These are phyloP conservation scores for human (Homo sapiens) DNA, from an alignment of 2,113 vertebrate genomes.

Conservation along the genomic window GRCh38 chr4:47219001-47219500, in stretches of 20 bases:
- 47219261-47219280: not conserved
- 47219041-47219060: not conserved
- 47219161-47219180: not conserved
- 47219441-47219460: not conserved
- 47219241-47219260: not conserved
- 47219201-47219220: not conserved
- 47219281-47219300: not conserved
- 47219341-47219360: not conserved
- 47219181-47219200: not conserved
- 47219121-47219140: not conserved
- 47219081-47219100: not conserved
- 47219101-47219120: not conserved
- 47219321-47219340: not conserved
- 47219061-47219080: not conserved
- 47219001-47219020: not conserved
- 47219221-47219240: not conserved
- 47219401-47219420: not conserved
- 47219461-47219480: not conserved
- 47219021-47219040: not conserved
- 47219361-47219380: not conserved
- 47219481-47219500: not conserved
- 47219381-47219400: not conserved
- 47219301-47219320: not conserved
- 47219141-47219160: not conserved
- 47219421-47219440: not conserved